Percentiles rank a stretch among this genome's conserved stretches.
Conservation (phyloP, 2,113 vertebrate genomes). For the Bettongia penicillata region DNA sequence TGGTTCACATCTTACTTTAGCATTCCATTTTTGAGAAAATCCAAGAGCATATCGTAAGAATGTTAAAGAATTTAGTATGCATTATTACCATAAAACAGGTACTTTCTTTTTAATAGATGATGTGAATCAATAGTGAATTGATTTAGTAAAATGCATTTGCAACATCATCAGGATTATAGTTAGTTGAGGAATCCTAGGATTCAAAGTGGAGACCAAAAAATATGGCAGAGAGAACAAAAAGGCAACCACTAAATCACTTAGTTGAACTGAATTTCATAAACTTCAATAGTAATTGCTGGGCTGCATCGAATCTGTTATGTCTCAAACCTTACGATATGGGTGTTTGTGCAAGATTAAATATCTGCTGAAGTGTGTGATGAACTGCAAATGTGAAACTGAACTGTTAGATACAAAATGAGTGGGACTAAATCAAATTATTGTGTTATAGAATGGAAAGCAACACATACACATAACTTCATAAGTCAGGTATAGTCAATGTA, state of each 20-base stretch:
- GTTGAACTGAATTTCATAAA: constrained; percentile 62
- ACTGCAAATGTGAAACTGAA: constrained; percentile 49
- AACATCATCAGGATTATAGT: too few relatives aligned
- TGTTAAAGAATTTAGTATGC: constrained; percentile 20
- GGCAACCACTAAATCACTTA: constrained; percentile 59
- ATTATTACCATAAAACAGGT: not conserved
- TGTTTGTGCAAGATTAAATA: constrained; percentile 72
- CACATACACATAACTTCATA: constrained; percentile 4
- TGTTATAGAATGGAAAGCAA: not conserved
- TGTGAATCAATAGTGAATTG: too few relatives aligned
- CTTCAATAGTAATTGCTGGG: constrained; percentile 59
- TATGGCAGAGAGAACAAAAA: constrained; percentile 6
- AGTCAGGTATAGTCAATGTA: not conserved
- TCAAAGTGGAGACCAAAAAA: constrained; percentile 22
- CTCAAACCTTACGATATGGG: constrained; percentile 56
- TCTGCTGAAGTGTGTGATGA: constrained; percentile 64
- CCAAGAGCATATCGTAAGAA: not conserved
- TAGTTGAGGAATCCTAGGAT: too few relatives aligned
- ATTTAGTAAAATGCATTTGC: too few relatives aligned
- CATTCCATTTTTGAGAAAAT: constrained; percentile 7
- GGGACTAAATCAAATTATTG: constrained; percentile 14
- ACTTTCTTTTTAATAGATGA: too few relatives aligned
- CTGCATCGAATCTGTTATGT: constrained; percentile 27
- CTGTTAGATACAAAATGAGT: not conserved
- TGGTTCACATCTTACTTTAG: not conserved